Percentiles rank a stretch among this genome's conserved stretches.
Evolutionary conservation across 1,140 invertebrate genomes (phyloP).

Genomic region (Psix sp.): DNA sequence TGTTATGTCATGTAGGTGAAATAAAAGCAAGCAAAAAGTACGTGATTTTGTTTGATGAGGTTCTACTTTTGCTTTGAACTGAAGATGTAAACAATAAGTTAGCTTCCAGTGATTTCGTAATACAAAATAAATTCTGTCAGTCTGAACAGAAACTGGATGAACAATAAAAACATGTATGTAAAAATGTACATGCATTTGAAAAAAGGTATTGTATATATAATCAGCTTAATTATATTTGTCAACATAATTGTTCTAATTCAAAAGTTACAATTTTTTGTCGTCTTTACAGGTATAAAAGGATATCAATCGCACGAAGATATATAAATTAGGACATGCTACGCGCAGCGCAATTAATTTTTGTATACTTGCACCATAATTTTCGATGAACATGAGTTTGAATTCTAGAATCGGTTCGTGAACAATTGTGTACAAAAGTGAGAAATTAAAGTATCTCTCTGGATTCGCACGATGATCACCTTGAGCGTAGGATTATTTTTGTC

Average conservation of each 20-base stretch:
- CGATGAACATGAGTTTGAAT: constrained; percentile 40
- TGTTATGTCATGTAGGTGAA: constrained; percentile 1
- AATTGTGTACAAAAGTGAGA: constrained; percentile 60
- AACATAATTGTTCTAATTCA: constrained; percentile 58
- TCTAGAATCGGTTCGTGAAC: constrained; percentile 37
- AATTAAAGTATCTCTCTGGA: constrained; percentile 57
- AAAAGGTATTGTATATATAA: constrained; percentile 33
- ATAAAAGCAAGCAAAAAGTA: too few relatives aligned
- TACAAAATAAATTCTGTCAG: too few relatives aligned
- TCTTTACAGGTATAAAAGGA: constrained; percentile 62
- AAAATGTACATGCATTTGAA: constrained; percentile 2
- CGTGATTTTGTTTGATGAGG: too few relatives aligned
- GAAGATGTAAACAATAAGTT: too few relatives aligned
- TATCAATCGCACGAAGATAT: constrained; percentile 50
- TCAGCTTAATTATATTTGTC: constrained; percentile 58
- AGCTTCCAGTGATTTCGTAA: too few relatives aligned
- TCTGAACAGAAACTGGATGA: background rate
- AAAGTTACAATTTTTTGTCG: constrained; percentile 46
- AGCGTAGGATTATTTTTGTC: constrained; percentile 48
- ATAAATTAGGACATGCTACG: constrained; percentile 28
- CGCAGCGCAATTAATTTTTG: constrained; percentile 20
- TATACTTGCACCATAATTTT: constrained; percentile 47
- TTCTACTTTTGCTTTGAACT: too few relatives aligned
- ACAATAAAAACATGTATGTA: background rate
- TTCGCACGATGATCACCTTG: constrained; percentile 51